These are phyloP conservation scores for Conistra vaccinii DNA, from an alignment of 2,888 invertebrate genomes.

Conservation along the genomic window DNA sequence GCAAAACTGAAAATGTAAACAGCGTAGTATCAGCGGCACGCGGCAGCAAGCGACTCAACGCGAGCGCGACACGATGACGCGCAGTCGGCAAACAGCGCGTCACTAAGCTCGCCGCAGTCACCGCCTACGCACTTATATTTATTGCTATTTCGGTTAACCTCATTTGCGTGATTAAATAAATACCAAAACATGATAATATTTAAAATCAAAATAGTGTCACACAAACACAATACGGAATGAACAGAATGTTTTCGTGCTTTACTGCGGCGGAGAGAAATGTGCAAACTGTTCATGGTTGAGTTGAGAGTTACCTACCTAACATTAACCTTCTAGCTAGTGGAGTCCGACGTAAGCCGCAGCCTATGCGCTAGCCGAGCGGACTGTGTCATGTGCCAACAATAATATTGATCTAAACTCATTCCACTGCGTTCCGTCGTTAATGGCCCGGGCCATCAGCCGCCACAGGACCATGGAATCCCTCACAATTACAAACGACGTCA, in stretches of 20 bases:
- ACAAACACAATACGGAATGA: background rate
- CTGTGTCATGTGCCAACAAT: conserved; percentile 5
- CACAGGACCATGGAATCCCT: background rate
- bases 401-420: background rate
- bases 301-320: background rate
- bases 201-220: conserved; percentile 2
- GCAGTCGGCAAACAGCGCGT: background rate
- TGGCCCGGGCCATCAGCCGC: background rate
- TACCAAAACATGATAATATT: background rate
- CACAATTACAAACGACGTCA: background rate
- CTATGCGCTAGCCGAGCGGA: no score
- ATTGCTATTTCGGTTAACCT: conserved; percentile 25
- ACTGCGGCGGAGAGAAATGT: background rate
- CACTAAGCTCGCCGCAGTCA: background rate
- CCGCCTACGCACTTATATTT: conserved; percentile 13
- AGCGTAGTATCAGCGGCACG: background rate
- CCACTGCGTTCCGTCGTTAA: no score
- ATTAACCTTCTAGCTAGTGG: background rate
- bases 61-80: background rate
- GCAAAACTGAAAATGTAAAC: background rate
- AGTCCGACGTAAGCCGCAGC: background rate
- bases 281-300: background rate
- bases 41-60: background rate
- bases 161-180: conserved; percentile 9
- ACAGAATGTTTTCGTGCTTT: background rate